Percentiles rank a stretch among this genome's conserved stretches.
Conservation (phyloP, 2,797 vertebrate species). For the Bradypus variegatus region DNA sequence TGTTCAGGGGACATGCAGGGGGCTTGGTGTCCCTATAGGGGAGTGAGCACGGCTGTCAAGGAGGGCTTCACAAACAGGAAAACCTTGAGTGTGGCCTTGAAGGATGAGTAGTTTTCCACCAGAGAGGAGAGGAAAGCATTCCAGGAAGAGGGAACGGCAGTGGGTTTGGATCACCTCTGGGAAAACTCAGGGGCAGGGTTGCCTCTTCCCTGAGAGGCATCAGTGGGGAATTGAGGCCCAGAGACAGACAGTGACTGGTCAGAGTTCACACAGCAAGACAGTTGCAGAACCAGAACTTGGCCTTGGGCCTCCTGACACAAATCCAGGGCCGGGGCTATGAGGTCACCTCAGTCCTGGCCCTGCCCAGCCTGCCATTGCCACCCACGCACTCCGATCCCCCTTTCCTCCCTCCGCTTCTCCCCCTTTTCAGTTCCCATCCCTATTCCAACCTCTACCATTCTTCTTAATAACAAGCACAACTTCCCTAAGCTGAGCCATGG, state of each 20-base stretch:
- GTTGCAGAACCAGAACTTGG: not conserved
- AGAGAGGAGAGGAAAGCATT: not conserved
- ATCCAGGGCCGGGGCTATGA: too few relatives aligned
- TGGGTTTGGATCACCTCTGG: not conserved
- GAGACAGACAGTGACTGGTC: not conserved
- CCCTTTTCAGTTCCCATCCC: constrained; percentile 14
- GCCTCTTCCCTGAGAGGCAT: not conserved
- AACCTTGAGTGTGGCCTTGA: not conserved
- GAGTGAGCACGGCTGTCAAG: too few relatives aligned
- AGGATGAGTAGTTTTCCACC: not conserved
- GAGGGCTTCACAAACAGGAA: not conserved
- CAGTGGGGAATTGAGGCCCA: not conserved
- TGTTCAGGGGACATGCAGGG: not conserved
- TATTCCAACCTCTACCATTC: not conserved
- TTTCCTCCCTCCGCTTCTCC: not conserved
- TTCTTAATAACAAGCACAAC: not conserved
- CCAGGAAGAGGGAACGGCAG: not conserved
- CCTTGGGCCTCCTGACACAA: not conserved
- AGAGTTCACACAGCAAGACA: not conserved
- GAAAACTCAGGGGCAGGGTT: accelerated
- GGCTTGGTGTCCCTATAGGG: not conserved
- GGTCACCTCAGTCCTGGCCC: not conserved
- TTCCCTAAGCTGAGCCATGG: not conserved
- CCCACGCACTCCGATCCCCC: not conserved
- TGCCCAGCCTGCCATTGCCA: accelerated